Conservation (phyloP, 1,140 invertebrate genomes). For the Helicoverpa armigera region DNA sequence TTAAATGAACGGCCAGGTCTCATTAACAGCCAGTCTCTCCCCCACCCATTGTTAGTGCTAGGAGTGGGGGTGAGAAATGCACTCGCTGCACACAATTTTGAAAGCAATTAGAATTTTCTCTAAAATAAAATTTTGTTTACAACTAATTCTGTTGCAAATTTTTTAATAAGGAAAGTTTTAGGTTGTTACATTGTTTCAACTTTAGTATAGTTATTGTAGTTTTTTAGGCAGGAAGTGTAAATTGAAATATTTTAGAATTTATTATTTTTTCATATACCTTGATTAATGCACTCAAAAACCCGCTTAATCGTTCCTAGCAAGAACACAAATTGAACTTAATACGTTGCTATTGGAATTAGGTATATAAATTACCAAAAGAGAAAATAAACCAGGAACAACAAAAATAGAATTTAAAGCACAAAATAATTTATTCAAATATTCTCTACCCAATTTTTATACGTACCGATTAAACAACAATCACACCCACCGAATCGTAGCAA, state of each 20-base stretch:
- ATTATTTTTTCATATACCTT: too few relatives aligned
- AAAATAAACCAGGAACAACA: too few relatives aligned
- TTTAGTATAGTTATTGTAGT: too few relatives aligned
- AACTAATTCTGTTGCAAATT: constrained; percentile 55
- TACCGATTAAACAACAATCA: not conserved
- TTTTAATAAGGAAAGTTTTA: not conserved
- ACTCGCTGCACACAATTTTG: constrained; percentile 45
- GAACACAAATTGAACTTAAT: too few relatives aligned
- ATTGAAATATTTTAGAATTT: too few relatives aligned
- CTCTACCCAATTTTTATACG: too few relatives aligned
- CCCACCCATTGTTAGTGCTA: constrained; percentile 28
- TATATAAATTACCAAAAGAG: too few relatives aligned
- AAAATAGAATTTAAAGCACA: not conserved
- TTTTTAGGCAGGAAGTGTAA: not conserved
- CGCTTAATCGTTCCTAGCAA: too few relatives aligned
- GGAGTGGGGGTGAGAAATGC: not conserved
- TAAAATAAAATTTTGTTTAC: constrained; percentile 60
- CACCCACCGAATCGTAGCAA: not conserved
- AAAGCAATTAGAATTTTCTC: constrained; percentile 60
- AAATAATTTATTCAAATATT: too few relatives aligned
- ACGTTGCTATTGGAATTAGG: too few relatives aligned
- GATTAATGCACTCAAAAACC: too few relatives aligned
- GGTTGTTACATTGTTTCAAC: not conserved
- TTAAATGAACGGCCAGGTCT: constrained; percentile 14
- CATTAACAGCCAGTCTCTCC: constrained; percentile 48